Base-by-base conservation (phyloP, 2,888 invertebrate species). In the Stictocephala bisonia region DNA sequence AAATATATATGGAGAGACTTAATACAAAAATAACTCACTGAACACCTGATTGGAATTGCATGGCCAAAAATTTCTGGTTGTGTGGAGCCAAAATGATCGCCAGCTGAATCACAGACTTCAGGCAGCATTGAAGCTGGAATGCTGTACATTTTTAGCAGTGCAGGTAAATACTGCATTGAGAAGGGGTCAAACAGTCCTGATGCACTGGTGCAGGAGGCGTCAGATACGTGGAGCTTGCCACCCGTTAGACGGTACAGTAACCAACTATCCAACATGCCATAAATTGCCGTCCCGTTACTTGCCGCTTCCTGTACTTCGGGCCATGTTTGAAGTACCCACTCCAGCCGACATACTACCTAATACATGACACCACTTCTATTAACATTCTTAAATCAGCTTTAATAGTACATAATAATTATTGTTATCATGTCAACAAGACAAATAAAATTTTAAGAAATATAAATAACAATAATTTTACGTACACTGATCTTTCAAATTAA, bases 101-200 rank as follows among this genome's bases (percentile, higher is more conserved):
- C 88, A 24, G 90, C 90, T 67, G 94, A 94, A 79, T 93, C 91
- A 18, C 93, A 92, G 0, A 97, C 90, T 53, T 88, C 20, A 0
- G 98, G 97, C 70, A 98, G 86, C 50, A 97, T 90, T 2, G 85
- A 84, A 3, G 86, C 83, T 18, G 97, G 92, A 80, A 97, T 89
- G 73, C 89, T 88, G 79, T 96, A 88, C 31, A 95, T 82, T 15
- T 86, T 84, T 78, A 91, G 87, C 9, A 90, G 89, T 87, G 90
- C 90, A 6, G 85, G 85, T 0, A 94, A 93, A 96, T 97, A 99
- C 76, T 90, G 86, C 86, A 94, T 87, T 75, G 91, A 90, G 83
- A 95, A 99, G 0, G 97, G 97, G 84, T 99, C 98, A 83, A 89
- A 99, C 80, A 99, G 88, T 1, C 96, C 98, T 0, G 97, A 96